These are phyloP conservation scores for Thymallus thymallus DNA, from an alignment of 2,113 vertebrate species.

Conservation along the genomic window DNA sequence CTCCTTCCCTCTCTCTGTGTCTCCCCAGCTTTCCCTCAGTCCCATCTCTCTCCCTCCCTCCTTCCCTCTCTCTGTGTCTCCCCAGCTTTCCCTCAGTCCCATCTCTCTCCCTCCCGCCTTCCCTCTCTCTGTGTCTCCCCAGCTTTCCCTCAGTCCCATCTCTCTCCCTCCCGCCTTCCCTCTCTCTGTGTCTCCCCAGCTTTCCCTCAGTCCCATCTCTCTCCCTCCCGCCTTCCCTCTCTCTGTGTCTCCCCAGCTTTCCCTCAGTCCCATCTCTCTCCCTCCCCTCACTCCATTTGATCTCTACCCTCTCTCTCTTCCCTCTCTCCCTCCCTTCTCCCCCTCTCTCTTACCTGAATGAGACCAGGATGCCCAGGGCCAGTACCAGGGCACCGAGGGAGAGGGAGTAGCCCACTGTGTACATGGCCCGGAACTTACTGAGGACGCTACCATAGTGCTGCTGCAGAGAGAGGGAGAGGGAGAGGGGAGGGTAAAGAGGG, in stretches of 20 bases:
- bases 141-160: too few relatives aligned
- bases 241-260: not conserved
- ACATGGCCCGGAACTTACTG: constrained; percentile 83
- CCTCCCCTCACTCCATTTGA: too few relatives aligned
- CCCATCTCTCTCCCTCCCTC: too few relatives aligned
- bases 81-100: too few relatives aligned
- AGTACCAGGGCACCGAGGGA: constrained; percentile 85
- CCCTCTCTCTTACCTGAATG: constrained; percentile 80
- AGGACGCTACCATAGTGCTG: constrained; percentile 79
- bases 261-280: not conserved
- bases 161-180: not conserved
- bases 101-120: not conserved
- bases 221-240: not conserved
- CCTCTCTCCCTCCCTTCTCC: not conserved
- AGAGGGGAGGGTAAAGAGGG: not conserved
- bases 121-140: not conserved
- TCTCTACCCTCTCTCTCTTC: too few relatives aligned
- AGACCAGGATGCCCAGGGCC: constrained; percentile 83
- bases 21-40: not conserved
- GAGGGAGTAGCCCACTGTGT: constrained; percentile 89
- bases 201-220: not conserved
- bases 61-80: too few relatives aligned
- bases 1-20: not conserved
- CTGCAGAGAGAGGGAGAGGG: constrained; percentile 56
- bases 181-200: not conserved